Evolutionary conservation across 1,140 invertebrate genomes (phyloP), one percentile per base, ranked within the genome.

Genomic region (Globodera ellingtonae): DNA sequence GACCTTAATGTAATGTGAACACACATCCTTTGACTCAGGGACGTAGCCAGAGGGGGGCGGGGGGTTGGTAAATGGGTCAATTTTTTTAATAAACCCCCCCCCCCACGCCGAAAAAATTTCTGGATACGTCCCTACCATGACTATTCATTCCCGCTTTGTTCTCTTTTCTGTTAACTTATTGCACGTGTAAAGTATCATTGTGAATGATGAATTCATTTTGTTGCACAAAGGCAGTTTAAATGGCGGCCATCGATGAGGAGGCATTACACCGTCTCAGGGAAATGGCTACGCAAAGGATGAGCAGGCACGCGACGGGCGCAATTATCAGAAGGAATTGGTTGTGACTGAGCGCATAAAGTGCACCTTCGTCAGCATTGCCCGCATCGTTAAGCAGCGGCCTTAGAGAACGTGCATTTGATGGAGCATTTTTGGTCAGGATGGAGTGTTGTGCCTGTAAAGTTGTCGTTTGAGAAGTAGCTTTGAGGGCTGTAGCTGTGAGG

Each of bases 331-430:
- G n/a, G 10, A 44, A 18, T 47, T 70, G 67, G 67, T 44, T 70
- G 21, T 47, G 24, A 18, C 24, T 70, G 46, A 70, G 35, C 1
- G 66, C 66, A 18, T 18, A 47, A 56, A 76, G 52, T 77, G n/a
- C 13, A 71, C 46, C 72, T 15, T 15, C 66, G 67, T 21, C 8
- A 9, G 69, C 35, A 35, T 35, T 35, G 35, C 35, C 35, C 0
- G 35, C 56, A 2, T 52, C 35, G 10, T 76, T 76, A 35, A n/a
- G 59, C 67, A 24, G 24, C 15, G 62, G 62, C n/a, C 62, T 76
- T 24, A 76, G 18, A 24, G 47, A 66, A 44, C 44, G 71, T 66
- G 52, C 15, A 79, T 69, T 78, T 52, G 18, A n/a, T 5, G 78
- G 15, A 18, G 50, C 46, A 18, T 6, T 13, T 46, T 47, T 75